phyloP scores from a whole-genome alignment of 2,888 invertebrate species.

The Parascotia fuliginaria region DNA sequence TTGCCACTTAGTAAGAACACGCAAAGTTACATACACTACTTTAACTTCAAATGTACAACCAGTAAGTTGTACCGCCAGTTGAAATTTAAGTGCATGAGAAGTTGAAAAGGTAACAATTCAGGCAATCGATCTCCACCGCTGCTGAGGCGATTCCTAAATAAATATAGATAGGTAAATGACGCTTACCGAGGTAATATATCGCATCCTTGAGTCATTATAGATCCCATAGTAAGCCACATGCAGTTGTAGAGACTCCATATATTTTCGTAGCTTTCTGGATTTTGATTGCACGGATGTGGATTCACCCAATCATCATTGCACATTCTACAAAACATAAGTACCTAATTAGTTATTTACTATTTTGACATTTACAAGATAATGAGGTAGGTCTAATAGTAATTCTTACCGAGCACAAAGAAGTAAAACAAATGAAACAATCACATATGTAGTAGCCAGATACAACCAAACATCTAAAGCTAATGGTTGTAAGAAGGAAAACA shows the following conservation, averaged over 20 bases:
- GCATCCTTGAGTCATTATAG: constrained; percentile 96
- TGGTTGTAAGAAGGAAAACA: constrained; percentile 95
- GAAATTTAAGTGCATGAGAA: too few species aligned
- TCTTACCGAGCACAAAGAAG: constrained; percentile 91
- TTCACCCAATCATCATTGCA: constrained; percentile 97
- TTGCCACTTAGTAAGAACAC: too few species aligned
- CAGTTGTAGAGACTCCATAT: constrained; percentile 94
- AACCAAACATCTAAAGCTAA: constrained; percentile 94
- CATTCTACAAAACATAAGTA: constrained; percentile 83
- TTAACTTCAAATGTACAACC: too few species aligned
- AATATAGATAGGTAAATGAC: neutral
- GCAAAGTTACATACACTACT: too few species aligned
- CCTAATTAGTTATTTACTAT: neutral
- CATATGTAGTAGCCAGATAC: constrained; percentile 93
- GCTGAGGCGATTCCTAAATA: too few species aligned
- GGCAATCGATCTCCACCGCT: too few species aligned
- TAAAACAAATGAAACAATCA: constrained; percentile 92
- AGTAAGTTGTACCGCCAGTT: too few species aligned
- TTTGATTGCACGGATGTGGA: constrained; percentile 94
- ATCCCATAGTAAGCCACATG: constrained; percentile 96
- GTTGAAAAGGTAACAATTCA: too few species aligned
- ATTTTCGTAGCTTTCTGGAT: constrained; percentile 94
- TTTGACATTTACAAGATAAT: too few species aligned
- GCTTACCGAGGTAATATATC: constrained; percentile 95
- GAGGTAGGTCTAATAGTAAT: neutral